Conservation (phyloP, 2,888 invertebrate species). For the Drosophila buzzatii region DNA sequence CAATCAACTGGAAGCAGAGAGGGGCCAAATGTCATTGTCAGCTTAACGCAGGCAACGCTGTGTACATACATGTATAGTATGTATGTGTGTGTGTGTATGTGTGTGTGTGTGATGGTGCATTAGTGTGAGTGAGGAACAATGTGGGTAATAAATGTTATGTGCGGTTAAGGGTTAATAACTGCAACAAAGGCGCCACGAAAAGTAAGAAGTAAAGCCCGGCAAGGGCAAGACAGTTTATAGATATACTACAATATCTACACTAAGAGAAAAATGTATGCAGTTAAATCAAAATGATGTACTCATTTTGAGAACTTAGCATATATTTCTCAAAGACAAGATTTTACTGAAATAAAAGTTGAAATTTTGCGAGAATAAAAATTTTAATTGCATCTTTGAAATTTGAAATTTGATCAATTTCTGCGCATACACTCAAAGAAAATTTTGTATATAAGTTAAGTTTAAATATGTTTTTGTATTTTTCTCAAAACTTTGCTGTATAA, state of each 20-base stretch:
- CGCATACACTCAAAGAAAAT: neutral
- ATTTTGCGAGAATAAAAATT: neutral
- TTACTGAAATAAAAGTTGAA: neutral
- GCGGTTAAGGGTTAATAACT: slow-evolving; percentile 84
- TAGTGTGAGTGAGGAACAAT: slow-evolving; percentile 36
- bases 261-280: neutral
- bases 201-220: slow-evolving; percentile 60
- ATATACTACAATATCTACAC: slow-evolving; percentile 45
- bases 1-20: slow-evolving; percentile 60
- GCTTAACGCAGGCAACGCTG: slow-evolving; percentile 73
- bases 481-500: neutral
- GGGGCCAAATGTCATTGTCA: slow-evolving; percentile 73
- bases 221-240: slow-evolving; percentile 67
- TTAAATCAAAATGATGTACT: neutral
- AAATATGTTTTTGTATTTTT: neutral
- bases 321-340: neutral
- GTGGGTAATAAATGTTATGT: slow-evolving; percentile 82
- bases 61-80: neutral
- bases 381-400: neutral
- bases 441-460: neutral
- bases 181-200: slow-evolving; percentile 65
- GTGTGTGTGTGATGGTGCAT: neutral
- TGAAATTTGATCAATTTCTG: neutral
- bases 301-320: neutral
- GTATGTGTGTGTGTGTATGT: neutral